Percentiles rank a stretch among this genome's conserved stretches.
Evolutionary conservation across 1,140 invertebrate species (phyloP).

Genomic region (Parapsyche elsis): DNA sequence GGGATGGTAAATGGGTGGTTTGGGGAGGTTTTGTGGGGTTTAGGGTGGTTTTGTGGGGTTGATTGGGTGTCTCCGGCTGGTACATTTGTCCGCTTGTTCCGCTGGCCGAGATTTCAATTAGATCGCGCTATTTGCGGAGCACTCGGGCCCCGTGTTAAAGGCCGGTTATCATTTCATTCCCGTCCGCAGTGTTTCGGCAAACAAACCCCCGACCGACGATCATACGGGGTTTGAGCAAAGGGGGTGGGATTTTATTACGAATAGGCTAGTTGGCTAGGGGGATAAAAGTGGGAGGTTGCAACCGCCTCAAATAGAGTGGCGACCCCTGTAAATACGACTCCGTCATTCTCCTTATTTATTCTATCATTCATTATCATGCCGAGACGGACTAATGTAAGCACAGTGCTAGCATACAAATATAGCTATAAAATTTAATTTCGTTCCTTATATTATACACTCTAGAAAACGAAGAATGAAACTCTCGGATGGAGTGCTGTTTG

Average conservation of each 20-base stretch:
- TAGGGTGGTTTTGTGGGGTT: background rate
- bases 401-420: no score
- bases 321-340: no score
- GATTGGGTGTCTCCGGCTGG: background rate
- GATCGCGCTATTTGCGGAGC: slow-evolving; percentile 50
- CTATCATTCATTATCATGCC: no score
- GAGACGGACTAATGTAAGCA: no score
- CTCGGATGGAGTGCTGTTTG: no score
- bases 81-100: slow-evolving; percentile 46
- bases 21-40: no score
- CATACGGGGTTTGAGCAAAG: background rate
- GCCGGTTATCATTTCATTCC: slow-evolving; percentile 50
- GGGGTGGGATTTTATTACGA: background rate
- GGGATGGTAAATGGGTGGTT: no score
- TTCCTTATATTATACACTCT: no score
- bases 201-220: slow-evolving; percentile 37
- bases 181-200: slow-evolving; percentile 48
- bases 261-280: background rate
- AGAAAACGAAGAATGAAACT: no score
- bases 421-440: no score
- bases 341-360: no score
- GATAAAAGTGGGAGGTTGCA: background rate
- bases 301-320: background rate
- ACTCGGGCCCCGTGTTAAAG: slow-evolving; percentile 47
- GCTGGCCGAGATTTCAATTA: slow-evolving; percentile 53